Conservation (phyloP, 2,113 vertebrate genomes). For the Ammodytes dubius region DNA sequence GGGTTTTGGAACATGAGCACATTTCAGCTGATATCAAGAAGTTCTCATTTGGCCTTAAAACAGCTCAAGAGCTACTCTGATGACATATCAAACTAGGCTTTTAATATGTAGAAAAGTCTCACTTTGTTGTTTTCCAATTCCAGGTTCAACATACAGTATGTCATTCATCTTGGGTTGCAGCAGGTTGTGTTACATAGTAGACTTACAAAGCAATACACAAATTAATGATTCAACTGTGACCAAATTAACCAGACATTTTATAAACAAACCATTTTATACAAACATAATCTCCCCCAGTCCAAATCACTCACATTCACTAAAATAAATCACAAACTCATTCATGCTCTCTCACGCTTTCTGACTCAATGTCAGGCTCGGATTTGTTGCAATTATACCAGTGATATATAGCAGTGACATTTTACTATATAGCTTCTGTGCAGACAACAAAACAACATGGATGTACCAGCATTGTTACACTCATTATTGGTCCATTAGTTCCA, state of each 20-base stretch:
- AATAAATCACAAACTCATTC: not conserved
- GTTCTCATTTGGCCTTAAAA: no score
- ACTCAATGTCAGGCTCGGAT: constrained; percentile 13
- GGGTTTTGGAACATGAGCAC: no score
- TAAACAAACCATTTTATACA: no score
- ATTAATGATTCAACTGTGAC: not conserved
- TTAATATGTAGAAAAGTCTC: not conserved
- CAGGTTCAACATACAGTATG: not conserved
- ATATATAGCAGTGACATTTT: constrained; percentile 48
- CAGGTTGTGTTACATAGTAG: not conserved
- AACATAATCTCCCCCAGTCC: not conserved
- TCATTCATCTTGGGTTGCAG: not conserved
- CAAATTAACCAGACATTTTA: no score
- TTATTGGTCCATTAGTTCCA: constrained; percentile 58
- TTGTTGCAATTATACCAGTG: constrained; percentile 35
- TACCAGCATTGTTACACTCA: constrained; percentile 18
- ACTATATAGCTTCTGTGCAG: constrained; percentile 5
- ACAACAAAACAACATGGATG: constrained; percentile 42
- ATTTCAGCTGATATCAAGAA: no score
- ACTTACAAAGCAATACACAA: not conserved
- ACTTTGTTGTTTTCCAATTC: not conserved
- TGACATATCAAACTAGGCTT: not conserved
- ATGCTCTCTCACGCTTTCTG: not conserved
- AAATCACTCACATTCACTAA: not conserved
- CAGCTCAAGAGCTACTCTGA: no score